These are phyloP conservation scores for Drosophila maculinotata DNA, from an alignment of 2,888 invertebrate species.

Conservation along the genomic window DNA sequence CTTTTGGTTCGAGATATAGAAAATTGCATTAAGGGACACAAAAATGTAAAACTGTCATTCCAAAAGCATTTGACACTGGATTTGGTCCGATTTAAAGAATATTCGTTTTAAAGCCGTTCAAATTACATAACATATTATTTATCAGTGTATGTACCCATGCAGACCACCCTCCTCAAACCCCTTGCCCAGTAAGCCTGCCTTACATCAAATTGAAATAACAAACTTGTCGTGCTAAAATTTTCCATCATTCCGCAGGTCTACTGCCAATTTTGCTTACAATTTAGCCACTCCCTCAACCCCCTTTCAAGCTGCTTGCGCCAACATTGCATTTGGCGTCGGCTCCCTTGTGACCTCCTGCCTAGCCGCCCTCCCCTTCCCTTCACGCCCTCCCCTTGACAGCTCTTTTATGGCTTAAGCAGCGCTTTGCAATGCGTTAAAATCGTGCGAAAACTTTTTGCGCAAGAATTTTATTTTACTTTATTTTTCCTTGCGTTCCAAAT, in stretches of 20 bases:
- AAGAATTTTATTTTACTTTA: constrained; percentile 48
- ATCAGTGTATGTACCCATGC: too few species aligned
- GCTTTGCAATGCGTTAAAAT: constrained; percentile 70
- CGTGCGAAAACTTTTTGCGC: constrained; percentile 63
- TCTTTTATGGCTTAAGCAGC: constrained; percentile 63
- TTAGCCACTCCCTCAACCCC: constrained; percentile 13
- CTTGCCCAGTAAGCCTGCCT: constrained; percentile 31
- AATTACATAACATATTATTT: too few species aligned
- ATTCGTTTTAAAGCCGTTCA: too few species aligned
- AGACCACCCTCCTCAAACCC: neutral
- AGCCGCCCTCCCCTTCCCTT: neutral
- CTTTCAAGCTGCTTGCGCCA: constrained; percentile 19
- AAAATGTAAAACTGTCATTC: too few species aligned
- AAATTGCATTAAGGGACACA: too few species aligned
- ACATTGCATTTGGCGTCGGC: constrained; percentile 57
- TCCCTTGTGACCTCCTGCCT: constrained; percentile 22
- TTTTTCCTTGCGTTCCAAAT: constrained; percentile 28
- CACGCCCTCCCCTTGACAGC: constrained; percentile 8
- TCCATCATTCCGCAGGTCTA: constrained; percentile 68
- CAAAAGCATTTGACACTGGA: too few species aligned
- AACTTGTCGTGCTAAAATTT: constrained; percentile 72
- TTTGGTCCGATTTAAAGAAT: too few species aligned
- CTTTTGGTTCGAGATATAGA: too few species aligned
- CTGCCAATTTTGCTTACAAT: constrained; percentile 63
- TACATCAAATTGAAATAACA: constrained; percentile 71